A percentile compares a stretch with the other conserved stretches of the same genome.
Evolutionary conservation across 2,888 invertebrate species (phyloP).

Genomic region (Sussaba pulchella): DNA sequence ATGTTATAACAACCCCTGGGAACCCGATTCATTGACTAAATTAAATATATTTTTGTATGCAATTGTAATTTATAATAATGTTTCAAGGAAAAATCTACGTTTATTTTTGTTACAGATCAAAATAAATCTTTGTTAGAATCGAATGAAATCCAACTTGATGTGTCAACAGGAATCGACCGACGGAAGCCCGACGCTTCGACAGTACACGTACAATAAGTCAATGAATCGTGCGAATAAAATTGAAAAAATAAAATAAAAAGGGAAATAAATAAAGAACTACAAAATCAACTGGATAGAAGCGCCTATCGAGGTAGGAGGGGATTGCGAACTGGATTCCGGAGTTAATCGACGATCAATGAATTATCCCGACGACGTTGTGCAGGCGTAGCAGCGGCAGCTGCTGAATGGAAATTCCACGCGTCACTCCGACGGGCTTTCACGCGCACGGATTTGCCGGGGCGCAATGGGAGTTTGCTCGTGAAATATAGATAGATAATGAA

Average conservation of each 20-base stretch:
- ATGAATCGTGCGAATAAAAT: slow-evolving; percentile 25
- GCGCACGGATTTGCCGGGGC: slow-evolving; percentile 52
- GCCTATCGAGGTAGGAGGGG: slow-evolving; percentile 9
- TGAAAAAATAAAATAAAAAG: background rate
- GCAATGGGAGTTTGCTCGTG: slow-evolving; percentile 29
- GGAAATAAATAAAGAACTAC: slow-evolving; percentile 21
- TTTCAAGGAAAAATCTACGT: background rate
- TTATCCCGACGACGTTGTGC: slow-evolving; percentile 34
- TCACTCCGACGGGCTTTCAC: slow-evolving; percentile 47
- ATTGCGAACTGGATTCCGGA: slow-evolving; percentile 35
- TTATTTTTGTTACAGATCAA: background rate
- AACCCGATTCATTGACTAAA: too few species aligned
- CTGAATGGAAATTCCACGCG: slow-evolving; percentile 62
- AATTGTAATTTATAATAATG: background rate
- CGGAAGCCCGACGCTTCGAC: background rate
- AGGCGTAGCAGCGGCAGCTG: slow-evolving; percentile 20
- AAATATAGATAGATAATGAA: slow-evolving; percentile 55
- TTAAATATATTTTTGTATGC: too few species aligned
- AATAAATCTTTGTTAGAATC: background rate
- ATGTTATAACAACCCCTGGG: background rate
- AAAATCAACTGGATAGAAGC: slow-evolving; percentile 26
- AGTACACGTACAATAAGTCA: background rate
- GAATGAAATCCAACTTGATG: background rate
- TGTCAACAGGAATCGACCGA: background rate
- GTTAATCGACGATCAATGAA: slow-evolving; percentile 61